These are phyloP conservation scores for Drosophila hydei DNA, from an alignment of 1,140 invertebrate genomes.

Conservation along the genomic window DNA sequence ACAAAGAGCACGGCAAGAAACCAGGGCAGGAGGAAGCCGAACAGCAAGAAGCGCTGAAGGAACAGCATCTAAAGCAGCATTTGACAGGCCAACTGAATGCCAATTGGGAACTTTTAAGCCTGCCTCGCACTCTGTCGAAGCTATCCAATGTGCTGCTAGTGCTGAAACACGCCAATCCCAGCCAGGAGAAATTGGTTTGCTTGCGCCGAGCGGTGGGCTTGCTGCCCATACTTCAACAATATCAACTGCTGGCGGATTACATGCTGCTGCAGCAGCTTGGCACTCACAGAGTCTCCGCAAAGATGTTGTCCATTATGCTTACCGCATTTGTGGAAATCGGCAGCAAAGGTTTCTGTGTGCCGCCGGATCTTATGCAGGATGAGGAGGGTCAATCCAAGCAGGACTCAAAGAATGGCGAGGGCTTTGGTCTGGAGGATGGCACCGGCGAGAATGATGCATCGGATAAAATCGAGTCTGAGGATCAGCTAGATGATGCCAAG, in stretches of 20 bases:
- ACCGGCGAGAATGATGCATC: slow-evolving; percentile 98
- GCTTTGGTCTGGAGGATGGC: slow-evolving; percentile 95
- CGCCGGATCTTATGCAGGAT: slow-evolving; percentile 90
- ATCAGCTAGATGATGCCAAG: slow-evolving; percentile 96
- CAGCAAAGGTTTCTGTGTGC: slow-evolving; percentile 96
- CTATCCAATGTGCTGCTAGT: slow-evolving; percentile 78
- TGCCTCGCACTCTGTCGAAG: slow-evolving; percentile 84
- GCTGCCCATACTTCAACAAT: slow-evolving; percentile 92
- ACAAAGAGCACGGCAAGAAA: slow-evolving; percentile 86
- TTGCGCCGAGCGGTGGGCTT: slow-evolving; percentile 78
- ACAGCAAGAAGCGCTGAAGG: slow-evolving; percentile 66
- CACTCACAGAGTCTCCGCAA: slow-evolving; percentile 90
- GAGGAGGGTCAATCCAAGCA: slow-evolving; percentile 87
- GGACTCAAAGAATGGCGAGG: slow-evolving; percentile 86
- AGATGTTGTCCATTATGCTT: slow-evolving; percentile 92
- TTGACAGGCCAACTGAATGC: slow-evolving; percentile 86
- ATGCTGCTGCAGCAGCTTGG: slow-evolving; percentile 91
- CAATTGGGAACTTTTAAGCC: slow-evolving; percentile 86
- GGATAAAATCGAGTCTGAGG: slow-evolving; percentile 89
- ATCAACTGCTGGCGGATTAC: slow-evolving; percentile 89
- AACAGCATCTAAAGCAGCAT: slow-evolving; percentile 87
- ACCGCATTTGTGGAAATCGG: slow-evolving; percentile 94
- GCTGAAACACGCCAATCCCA: slow-evolving; percentile 54
- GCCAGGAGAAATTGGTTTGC: slow-evolving; percentile 50
- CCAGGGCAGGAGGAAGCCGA: neutral